Percentiles rank a stretch among this genome's conserved stretches.
phyloP scores from a whole-genome alignment of 2,113 vertebrate species.

The Chloropsis cyanopogon region DNA sequence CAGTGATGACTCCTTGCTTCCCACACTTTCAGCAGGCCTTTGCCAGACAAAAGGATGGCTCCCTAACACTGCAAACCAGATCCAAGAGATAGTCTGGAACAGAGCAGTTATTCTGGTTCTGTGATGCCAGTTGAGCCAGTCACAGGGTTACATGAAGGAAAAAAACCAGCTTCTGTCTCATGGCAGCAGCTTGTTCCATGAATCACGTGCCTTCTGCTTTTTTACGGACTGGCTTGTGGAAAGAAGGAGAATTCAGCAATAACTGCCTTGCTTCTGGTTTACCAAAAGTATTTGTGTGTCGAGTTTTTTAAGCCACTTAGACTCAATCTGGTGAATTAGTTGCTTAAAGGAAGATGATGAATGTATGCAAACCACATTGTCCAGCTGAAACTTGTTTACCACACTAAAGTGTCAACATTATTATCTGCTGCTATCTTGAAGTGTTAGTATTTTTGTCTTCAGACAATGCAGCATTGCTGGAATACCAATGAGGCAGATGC shows the following conservation, averaged over 20 bases:
- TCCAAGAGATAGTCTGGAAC: neutral
- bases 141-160: neutral
- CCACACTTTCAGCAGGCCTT: neutral
- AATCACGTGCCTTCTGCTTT: neutral
- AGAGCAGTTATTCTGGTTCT: neutral
- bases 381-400: conserved; percentile 1
- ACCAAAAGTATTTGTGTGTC: neutral
- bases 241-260: neutral
- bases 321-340: neutral
- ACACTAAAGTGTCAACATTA: neutral
- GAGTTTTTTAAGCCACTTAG: neutral
- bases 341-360: neutral
- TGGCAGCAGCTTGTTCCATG: neutral
- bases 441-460: neutral
- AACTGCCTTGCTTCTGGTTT: neutral
- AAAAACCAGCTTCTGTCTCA: neutral
- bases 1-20: neutral
- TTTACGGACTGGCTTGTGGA: neutral
- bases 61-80: rapidly evolving
- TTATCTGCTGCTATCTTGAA: neutral
- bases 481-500: neutral
- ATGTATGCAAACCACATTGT: neutral
- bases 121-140: neutral
- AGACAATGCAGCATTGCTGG: neutral
- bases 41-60: neutral